Percentiles rank a stretch among this genome's conserved stretches.
phyloP scores from a whole-genome alignment of 2,113 vertebrate genomes.

The Dasypus novemcinctus region DNA sequence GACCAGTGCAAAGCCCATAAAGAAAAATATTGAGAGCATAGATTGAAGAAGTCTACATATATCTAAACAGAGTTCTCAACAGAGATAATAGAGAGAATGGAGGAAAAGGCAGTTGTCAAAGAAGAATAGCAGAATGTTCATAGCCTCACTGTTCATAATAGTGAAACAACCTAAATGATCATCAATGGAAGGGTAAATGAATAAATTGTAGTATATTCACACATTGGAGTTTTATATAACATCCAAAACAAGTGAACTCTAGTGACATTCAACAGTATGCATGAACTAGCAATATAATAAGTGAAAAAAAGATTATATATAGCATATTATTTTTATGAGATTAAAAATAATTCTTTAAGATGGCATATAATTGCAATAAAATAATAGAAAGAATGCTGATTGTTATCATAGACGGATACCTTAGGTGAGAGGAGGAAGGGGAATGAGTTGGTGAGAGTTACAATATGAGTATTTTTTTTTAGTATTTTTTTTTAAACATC shows the following conservation, averaged over 20 bases:
- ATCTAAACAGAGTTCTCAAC: background rate
- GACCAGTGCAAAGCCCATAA: background rate
- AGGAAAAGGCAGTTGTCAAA: background rate
- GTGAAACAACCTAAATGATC: background rate
- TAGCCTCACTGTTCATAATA: background rate
- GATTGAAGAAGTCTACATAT: background rate
- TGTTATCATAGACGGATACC: background rate
- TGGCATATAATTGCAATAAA: background rate
- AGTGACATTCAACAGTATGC: background rate
- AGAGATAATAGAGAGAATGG: background rate
- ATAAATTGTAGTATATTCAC: background rate
- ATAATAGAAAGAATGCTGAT: background rate
- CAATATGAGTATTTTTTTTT: background rate
- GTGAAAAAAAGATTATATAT: background rate
- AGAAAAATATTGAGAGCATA: background rate
- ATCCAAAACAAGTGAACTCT: background rate
- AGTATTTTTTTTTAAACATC: background rate
- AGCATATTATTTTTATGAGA: background rate
- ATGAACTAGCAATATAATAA: background rate
- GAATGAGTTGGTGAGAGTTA: background rate
- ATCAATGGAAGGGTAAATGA: background rate
- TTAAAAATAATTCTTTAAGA: slow-evolving; percentile 17
- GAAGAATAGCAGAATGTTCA: background rate
- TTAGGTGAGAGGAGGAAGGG: background rate
- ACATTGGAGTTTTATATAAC: background rate